phyloP scores from a whole-genome alignment of 1,140 invertebrate species.

The Caligus rogercresseyi region DNA sequence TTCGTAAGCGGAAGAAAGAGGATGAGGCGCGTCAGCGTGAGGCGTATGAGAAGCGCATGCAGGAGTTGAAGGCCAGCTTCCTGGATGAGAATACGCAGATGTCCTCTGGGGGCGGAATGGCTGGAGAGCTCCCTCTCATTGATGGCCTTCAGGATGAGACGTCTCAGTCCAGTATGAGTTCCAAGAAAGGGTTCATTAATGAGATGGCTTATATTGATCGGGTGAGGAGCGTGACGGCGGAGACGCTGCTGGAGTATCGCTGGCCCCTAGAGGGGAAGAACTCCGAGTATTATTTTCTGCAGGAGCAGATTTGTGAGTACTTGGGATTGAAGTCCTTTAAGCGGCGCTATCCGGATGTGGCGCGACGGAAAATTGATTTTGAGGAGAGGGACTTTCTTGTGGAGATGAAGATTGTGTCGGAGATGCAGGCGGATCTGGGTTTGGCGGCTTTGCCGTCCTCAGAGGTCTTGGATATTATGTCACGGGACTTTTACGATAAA shows the following conservation, averaged over 20 bases:
- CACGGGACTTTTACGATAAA: constrained; percentile 78
- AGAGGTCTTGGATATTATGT: constrained; percentile 86
- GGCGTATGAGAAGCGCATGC: constrained; percentile 17
- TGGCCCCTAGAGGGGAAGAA: constrained; percentile 54
- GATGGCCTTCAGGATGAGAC: constrained; percentile 7
- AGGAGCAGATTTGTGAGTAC: constrained; percentile 80
- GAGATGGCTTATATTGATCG: background rate
- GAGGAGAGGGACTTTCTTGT: constrained; percentile 73
- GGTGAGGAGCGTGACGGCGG: constrained; percentile 40
- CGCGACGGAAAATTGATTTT: constrained; percentile 60
- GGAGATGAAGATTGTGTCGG: constrained; percentile 63
- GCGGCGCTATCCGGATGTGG: constrained; percentile 76
- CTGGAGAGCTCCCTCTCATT: background rate
- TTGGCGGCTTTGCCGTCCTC: constrained; percentile 73
- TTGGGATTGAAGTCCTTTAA: constrained; percentile 86
- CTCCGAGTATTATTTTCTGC: constrained; percentile 44
- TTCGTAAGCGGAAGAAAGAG: constrained; percentile 7
- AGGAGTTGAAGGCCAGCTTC: constrained; percentile 6
- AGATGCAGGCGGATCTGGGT: constrained; percentile 53
- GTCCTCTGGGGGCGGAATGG: constrained; percentile 1
- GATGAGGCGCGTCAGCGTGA: constrained; percentile 6
- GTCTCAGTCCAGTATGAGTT: constrained; percentile 7
- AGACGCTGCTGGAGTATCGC: constrained; percentile 78
- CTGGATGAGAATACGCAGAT: constrained; percentile 17
- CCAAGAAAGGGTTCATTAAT: background rate